These are phyloP conservation scores for Halictus quadricinctus DNA, from an alignment of 2,888 invertebrate genomes.

Conservation along the genomic window DNA sequence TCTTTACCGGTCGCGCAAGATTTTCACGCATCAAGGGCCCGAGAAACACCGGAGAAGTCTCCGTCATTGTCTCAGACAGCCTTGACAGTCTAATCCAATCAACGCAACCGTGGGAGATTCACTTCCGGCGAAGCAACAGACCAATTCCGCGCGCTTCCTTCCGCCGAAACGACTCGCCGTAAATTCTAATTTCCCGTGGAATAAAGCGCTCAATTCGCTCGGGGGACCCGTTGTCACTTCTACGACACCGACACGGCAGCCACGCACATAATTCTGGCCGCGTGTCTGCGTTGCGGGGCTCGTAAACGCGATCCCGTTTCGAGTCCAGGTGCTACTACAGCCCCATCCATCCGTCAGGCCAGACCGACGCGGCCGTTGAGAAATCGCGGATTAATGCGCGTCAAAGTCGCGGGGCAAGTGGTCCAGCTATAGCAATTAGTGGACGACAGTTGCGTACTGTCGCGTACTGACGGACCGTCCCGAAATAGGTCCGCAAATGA, in stretches of 20 bases:
- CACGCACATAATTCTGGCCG: slow-evolving; percentile 2
- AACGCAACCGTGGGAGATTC: neutral
- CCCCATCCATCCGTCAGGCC: slow-evolving; percentile 44
- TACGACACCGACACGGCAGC: neutral
- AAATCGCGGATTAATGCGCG: slow-evolving; percentile 53
- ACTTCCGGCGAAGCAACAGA: neutral
- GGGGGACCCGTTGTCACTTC: slow-evolving; percentile 6
- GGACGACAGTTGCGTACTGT: slow-evolving; percentile 6
- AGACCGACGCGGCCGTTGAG: slow-evolving; percentile 18
- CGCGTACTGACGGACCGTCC: neutral
- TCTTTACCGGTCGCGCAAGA: neutral
- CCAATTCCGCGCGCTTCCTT: slow-evolving; percentile 7
- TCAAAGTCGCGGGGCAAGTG: slow-evolving; percentile 55
- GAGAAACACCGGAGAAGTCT: neutral
- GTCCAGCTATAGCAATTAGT: slow-evolving; percentile 51
- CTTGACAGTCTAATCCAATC: slow-evolving; percentile 5
- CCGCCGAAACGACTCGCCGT: neutral
- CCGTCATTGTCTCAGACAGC: slow-evolving; percentile 2
- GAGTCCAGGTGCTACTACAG: slow-evolving; percentile 38
- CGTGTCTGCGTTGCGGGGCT: slow-evolving; percentile 8
- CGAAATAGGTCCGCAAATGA: slow-evolving; percentile 8
- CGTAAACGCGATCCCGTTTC: slow-evolving; percentile 32
- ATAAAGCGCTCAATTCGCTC: slow-evolving; percentile 15
- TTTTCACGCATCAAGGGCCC: neutral
- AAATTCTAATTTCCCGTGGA: slow-evolving; percentile 25